phyloP scores from a whole-genome alignment of 2,113 vertebrate species.

The Smithornis capensis region DNA sequence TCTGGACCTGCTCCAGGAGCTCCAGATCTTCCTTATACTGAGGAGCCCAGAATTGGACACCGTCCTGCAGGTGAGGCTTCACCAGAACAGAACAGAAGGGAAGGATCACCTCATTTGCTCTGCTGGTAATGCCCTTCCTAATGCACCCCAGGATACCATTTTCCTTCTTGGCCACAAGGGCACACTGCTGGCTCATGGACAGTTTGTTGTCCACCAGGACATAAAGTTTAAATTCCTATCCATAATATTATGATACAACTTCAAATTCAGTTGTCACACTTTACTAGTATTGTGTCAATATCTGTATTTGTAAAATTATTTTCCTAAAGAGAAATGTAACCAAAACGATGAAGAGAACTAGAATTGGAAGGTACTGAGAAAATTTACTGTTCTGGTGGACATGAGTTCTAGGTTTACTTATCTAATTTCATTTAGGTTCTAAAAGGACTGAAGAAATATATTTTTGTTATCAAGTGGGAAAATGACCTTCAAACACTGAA shows the following conservation, averaged over 20 bases:
- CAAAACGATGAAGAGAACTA: background rate
- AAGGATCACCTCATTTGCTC: too few relatives aligned
- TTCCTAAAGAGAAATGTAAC: background rate
- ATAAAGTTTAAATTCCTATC: background rate
- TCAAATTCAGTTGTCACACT: background rate
- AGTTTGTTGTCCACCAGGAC: background rate
- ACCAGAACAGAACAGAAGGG: background rate
- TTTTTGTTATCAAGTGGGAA: background rate
- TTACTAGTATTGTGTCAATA: background rate
- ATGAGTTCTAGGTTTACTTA: background rate
- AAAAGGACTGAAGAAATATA: background rate
- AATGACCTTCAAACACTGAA: background rate
- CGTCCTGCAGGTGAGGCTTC: accelerated
- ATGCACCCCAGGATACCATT: background rate
- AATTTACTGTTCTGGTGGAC: background rate
- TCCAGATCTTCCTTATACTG: background rate
- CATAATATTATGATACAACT: background rate
- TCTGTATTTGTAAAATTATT: background rate
- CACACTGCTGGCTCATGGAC: background rate
- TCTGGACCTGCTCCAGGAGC: background rate
- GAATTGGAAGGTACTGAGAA: background rate
- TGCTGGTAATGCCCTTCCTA: background rate
- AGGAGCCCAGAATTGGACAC: background rate
- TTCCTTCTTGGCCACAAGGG: background rate
- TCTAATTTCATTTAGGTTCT: background rate